Evolutionary conservation across 2,888 invertebrate genomes (phyloP), one percentile per base, ranked within the genome.

Genomic region (Phrixothrix hirtus): DNA sequence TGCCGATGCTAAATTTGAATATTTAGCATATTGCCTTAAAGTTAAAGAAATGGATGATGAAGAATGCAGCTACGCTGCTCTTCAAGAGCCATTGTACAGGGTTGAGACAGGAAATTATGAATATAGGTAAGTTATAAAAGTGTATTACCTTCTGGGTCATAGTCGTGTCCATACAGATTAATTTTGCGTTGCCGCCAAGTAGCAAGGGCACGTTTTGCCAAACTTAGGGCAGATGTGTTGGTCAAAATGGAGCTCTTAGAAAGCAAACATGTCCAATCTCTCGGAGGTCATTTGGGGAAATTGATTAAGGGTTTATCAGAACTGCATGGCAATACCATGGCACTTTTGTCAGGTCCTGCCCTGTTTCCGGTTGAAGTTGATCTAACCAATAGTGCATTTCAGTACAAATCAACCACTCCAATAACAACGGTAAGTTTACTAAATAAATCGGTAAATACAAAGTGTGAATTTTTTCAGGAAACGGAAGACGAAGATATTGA

Each of bases 21-120:
- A 99, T 74, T 79, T 99, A 45, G 98, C 98, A 0, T 99, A 99
- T 73, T 99, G 99, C 70, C 79, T 99, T 47, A 99, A 99, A 78
- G 95, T 99, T 0, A 99, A 99, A 73, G 99, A 99, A 76, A 92
- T 99, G 92, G 99, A 99, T 65, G 99, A 99, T 70, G 99, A 99
- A 71, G 97, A 98, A 68, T 94, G 95, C 61, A 92, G 92, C 34
- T 97, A 92, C 69, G 89, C 89, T 3, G 87, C 92, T 0, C 70
- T 98, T 9, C 95, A 97, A 70, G 99, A 99, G 72, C 96, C 97
- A 0, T 77, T 99, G 26, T 99, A 99, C 73, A 83, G 99, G 30
- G 95, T 99, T 0, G 99, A 99, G 76, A 98, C 98, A 0, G 99
- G 99, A 32, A 99, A 99, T 75, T 99, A 99, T 77, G 99, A 99